Conservation (phyloP, 2,888 invertebrate species). For the Stegophylla sp. region DNA sequence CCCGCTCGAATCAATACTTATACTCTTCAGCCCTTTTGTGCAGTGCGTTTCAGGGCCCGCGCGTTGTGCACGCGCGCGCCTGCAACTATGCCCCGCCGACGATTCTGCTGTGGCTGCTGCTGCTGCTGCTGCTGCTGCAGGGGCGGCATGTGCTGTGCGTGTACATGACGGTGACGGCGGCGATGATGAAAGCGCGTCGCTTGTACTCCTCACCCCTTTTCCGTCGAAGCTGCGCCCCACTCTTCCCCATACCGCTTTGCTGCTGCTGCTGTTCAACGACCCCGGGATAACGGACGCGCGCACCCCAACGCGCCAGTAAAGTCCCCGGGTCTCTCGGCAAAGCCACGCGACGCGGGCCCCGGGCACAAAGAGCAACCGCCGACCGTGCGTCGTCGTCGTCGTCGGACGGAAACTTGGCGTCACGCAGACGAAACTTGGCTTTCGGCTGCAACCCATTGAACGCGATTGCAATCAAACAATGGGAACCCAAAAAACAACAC, state of each 20-base stretch:
- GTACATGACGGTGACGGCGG: background rate
- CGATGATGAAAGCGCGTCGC: background rate
- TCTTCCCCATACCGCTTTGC: background rate
- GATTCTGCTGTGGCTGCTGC: background rate
- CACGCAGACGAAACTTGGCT: too few relatives aligned
- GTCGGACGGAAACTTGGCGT: too few relatives aligned
- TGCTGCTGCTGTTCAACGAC: slow-evolving; percentile 31
- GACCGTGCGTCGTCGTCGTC: background rate
- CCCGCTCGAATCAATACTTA: slow-evolving; percentile 45
- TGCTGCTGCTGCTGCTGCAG: background rate
- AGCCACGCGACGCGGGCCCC: background rate
- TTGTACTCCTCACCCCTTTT: background rate
- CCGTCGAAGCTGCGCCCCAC: background rate
- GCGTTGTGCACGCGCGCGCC: background rate
- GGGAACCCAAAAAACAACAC: too few relatives aligned
- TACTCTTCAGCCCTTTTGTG: slow-evolving; percentile 34
- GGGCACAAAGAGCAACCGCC: too few relatives aligned
- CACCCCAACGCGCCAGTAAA: background rate
- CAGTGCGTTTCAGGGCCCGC: background rate
- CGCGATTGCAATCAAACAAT: too few relatives aligned
- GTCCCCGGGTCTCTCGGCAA: background rate
- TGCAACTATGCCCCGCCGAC: background rate
- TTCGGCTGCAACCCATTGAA: too few relatives aligned
- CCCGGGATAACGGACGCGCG: background rate
- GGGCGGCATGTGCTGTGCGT: background rate